These are phyloP conservation scores for Pempheris klunzingeri DNA, from an alignment of 2,797 vertebrate species.

Conservation along the genomic window DNA sequence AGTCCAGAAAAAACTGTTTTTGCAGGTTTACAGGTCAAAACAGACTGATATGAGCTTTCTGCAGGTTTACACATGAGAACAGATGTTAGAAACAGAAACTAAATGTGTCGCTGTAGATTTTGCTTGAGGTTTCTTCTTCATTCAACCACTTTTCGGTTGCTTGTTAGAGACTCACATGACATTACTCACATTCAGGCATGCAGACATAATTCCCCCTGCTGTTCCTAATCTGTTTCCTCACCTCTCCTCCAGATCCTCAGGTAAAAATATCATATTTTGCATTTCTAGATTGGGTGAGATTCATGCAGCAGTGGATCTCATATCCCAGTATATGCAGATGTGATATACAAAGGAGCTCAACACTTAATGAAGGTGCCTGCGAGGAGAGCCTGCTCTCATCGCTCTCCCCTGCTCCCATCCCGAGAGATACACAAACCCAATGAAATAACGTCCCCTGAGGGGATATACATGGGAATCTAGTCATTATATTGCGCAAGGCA, in stretches of 20 bases:
- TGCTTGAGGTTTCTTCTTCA: background rate
- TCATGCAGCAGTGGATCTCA: conserved; percentile 15
- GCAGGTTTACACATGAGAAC: background rate
- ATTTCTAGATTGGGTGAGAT: conserved; percentile 35
- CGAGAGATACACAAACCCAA: conserved; percentile 36
- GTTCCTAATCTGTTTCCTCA: conserved; percentile 17
- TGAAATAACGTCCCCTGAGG: conserved; percentile 25
- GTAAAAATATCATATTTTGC: conserved; percentile 28
- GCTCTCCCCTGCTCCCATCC: conserved; percentile 16
- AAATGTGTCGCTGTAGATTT: background rate
- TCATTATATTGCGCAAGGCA: conserved; percentile 24
- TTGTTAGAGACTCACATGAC: conserved; percentile 22
- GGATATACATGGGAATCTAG: conserved; percentile 12
- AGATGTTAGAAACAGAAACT: background rate
- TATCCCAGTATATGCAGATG: conserved; percentile 32
- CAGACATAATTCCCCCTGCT: conserved; percentile 39
- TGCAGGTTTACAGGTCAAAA: background rate
- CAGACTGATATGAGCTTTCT: background rate
- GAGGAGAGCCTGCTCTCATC: conserved; percentile 31
- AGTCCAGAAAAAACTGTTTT: background rate
- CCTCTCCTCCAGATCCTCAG: background rate
- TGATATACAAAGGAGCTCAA: conserved; percentile 16
- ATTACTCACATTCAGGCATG: conserved; percentile 40
- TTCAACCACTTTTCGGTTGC: background rate
- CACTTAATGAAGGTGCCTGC: conserved; percentile 38